Evolutionary conservation across 2,888 invertebrate species (phyloP), one percentile per base, ranked within the genome.

Genomic region (Hirtodrosophila trivittata): DNA sequence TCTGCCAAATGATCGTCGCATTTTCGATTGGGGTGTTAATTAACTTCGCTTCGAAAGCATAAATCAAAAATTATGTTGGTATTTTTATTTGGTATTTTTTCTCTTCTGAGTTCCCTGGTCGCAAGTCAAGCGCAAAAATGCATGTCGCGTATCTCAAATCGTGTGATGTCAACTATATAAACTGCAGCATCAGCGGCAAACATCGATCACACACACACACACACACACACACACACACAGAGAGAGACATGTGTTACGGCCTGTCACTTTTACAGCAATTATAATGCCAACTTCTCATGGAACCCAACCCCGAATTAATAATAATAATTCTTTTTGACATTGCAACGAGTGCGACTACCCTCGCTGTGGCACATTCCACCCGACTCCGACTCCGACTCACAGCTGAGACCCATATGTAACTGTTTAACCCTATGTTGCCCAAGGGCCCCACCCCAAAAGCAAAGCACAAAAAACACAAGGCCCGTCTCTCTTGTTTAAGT

Each of bases 41-140:
- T 77, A 81, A 74, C 62, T 58, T 33, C 47, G 39, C 66, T 58
- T 62, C 21, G 35, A 63, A 50, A 39, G 47, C 68, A 78, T 82
- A 78, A 78, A 81, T 81, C 85, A 82, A 72, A 77, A 76, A 66
- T 68, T 64, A 65, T 63, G 77, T 39, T 21, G 41, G 12, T 35
- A 47, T 35, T 59, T 49, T 13, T 30, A 25, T 33, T 39, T 21
- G n/a, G n/a, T 45, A 14, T 50, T 39, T 51, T 52, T 37, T 45
- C 41, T 38, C 26, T 46, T 25, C 38, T 33, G 33, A 30, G 4
- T 3, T 0, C 12, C 33, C 12, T 21, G 52, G 65, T 63, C 50
- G 59, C 62, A 59, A 76, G 66, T 56, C 42, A 70, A 51, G 73
- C 80, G 66, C 12, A 66, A 80, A 75, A 75, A 57, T 66, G 69